Percentiles rank a stretch among this genome's conserved stretches.
Conservation (phyloP, 2,888 invertebrate genomes). For the Parapristionchus giblindavisi region DNA sequence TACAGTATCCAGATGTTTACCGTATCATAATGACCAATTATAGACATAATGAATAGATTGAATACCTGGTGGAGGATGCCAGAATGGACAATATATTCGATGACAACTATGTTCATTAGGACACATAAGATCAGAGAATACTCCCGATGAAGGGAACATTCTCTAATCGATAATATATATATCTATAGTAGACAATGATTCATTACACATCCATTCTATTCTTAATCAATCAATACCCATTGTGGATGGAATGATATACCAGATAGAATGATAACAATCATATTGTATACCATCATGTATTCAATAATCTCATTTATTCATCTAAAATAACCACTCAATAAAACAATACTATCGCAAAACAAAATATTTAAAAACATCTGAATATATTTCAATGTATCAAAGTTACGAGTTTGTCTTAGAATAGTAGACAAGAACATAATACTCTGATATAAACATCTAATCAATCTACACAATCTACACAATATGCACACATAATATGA, state of each 20-base stretch:
- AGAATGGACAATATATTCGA: conserved; percentile 33
- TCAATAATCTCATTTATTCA: too few relatives aligned
- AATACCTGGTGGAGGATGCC: conserved; percentile 31
- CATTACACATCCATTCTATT: not conserved
- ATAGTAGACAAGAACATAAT: too few relatives aligned
- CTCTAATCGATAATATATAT: too few relatives aligned
- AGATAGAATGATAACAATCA: too few relatives aligned
- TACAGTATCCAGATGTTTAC: not conserved
- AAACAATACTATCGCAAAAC: conserved; percentile 17
- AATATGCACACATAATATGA: not conserved
- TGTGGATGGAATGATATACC: not conserved
- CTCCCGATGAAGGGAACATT: conserved; percentile 37
- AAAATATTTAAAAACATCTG: not conserved
- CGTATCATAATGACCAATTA: not conserved
- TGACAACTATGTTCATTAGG: conserved; percentile 10
- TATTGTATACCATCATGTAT: not conserved
- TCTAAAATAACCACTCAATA: too few relatives aligned
- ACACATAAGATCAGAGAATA: conserved; percentile 30
- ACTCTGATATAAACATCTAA: too few relatives aligned
- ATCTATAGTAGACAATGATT: not conserved
- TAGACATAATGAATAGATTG: not conserved
- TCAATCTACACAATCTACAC: too few relatives aligned
- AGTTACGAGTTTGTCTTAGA: too few relatives aligned
- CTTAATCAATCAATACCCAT: not conserved
- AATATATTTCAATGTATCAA: conserved; percentile 16